phyloP scores from a whole-genome alignment of 2,888 invertebrate genomes.

The Drosophila mettleri region DNA sequence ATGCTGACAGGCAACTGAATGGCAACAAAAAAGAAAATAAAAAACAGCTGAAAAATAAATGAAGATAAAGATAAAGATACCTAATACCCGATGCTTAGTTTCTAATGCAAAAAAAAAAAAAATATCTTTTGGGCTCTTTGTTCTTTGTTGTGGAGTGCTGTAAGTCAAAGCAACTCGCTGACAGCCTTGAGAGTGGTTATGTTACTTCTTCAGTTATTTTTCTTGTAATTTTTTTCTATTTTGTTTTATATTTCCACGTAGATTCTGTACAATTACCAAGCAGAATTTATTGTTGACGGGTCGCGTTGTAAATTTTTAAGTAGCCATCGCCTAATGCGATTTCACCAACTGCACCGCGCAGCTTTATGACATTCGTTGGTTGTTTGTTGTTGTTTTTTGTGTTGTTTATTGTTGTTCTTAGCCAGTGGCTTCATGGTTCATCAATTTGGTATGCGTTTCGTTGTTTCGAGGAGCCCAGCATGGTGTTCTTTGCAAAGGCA shows the following conservation, averaged over 20 bases:
- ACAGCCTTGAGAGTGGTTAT: constrained; percentile 42
- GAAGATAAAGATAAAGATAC: constrained; percentile 13
- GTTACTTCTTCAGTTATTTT: constrained; percentile 15
- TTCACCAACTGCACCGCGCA: constrained; percentile 40
- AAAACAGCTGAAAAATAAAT: constrained; percentile 2
- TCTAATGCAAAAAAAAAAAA: constrained; percentile 42
- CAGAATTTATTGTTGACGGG: constrained; percentile 63
- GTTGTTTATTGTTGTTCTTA: constrained; percentile 11
- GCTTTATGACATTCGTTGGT: constrained; percentile 68
- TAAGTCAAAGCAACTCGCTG: constrained; percentile 27
- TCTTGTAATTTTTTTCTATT: constrained; percentile 6
- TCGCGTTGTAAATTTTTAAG: constrained; percentile 73
- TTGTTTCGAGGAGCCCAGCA: constrained; percentile 27
- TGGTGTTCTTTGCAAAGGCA: constrained; percentile 2
- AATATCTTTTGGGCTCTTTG: constrained; percentile 23
- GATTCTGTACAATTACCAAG: constrained; percentile 61
- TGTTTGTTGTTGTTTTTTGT: constrained; percentile 28
- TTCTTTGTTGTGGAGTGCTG: constrained; percentile 18
- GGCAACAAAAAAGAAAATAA: constrained; percentile 7
- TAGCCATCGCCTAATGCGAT: constrained; percentile 72
- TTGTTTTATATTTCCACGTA: constrained; percentile 30
- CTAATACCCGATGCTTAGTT: constrained; percentile 28
- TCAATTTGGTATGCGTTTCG: constrained; percentile 61
- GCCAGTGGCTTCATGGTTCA: constrained; percentile 59
- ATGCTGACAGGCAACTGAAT: constrained; percentile 47